Evolutionary conservation across 2,797 vertebrate species (phyloP), one percentile per base, ranked within the genome.

Genomic region (Enteromius paludinosus): DNA sequence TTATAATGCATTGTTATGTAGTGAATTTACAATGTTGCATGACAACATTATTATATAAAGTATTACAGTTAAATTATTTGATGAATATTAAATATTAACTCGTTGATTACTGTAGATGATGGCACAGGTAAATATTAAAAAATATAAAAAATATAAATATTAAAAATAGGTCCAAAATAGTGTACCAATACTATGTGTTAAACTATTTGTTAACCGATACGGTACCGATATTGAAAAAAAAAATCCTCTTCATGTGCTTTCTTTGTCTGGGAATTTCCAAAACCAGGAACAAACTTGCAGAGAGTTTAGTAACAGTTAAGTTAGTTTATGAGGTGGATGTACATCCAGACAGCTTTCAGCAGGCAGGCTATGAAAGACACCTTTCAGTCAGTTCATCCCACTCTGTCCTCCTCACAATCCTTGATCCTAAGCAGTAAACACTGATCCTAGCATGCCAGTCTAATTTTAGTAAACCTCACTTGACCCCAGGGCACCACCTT

Each of bases 361-460:
- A 38, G 70, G 84, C 65, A 76, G 87, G 82, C 87, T 83, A 75
- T 88, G 89, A 87, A 91, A 88, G 88, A 90, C 89, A 90, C 80
- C 82, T 83, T 87, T 84, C 70, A 85, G 85, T 92, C 88, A 90
- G 91, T 91, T 90, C 86, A 30, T 66, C 69, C 78, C 78, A 64
- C 65, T 88, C 78, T 79, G 28, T 70, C 78, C 84, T 17, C 56
- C 49, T 85, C 68, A 76, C 47, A 68, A 82, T 84, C 78, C 33
- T 83, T 83, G 75, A 79, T 83, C 66, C 33, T 54, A n/a, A 79
- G 14, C n/a, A 75, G 81, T 88, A 83, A 89, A 77, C 84, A 81
- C 83, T 81, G 82, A 86, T 82, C 79, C 71, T 78, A 78, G 79
- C 74, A 83, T 86, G 89, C 90, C 88, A 89, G 90, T 71, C 79